Evolutionary conservation across 2,113 vertebrate species (phyloP), one percentile per base, ranked within the genome.

Genomic region (Varanus komodoensis): DNA sequence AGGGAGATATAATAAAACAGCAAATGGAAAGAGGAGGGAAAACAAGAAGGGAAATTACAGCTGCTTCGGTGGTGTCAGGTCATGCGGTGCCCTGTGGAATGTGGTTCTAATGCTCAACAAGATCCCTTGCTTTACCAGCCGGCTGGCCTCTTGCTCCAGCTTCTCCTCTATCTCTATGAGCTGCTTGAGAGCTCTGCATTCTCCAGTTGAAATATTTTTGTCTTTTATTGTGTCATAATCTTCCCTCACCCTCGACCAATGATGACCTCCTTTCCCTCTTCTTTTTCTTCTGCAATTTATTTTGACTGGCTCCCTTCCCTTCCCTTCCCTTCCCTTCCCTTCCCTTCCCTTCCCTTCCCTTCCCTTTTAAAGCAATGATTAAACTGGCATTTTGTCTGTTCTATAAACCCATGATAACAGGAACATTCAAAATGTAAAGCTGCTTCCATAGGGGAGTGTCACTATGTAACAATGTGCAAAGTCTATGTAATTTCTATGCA

Each of bases 21-120:
- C 61, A 92, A 95, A 93, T 84, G 92, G 93, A 92, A 93, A 61
- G 52, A 52, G 38, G 14, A 32, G n/a, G 29, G 92, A 87, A 8
- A 3, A 0, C 89, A 94, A 94, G 88, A 87, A 95, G 94, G 50
- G 80, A 94, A 95, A 92, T 82, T 84, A 91, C 87, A 44, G 84
- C 86, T 86, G 92, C 91, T 91, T 96, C 93, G 92, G 54, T 69
- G 69, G 52, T 44, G 75, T 71, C 84, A 57, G 54, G 93, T 95
- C 91, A 91, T 91, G 92, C 88, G 91, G 92, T 91, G 94, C 90
- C 93, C 93, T 94, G 92, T 0, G 1, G 93, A 96, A 95, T 92
- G 92, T 91, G 88, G 92, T 92, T 94, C 92, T 95, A 94, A 94
- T 95, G 94, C 93, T 94, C 94, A 95, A 68, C 93, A 73, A 95